Evolutionary conservation across 2,113 vertebrate genomes (phyloP), one percentile per base, ranked within the genome.

Genomic region (Grammomys dolichurus): DNA sequence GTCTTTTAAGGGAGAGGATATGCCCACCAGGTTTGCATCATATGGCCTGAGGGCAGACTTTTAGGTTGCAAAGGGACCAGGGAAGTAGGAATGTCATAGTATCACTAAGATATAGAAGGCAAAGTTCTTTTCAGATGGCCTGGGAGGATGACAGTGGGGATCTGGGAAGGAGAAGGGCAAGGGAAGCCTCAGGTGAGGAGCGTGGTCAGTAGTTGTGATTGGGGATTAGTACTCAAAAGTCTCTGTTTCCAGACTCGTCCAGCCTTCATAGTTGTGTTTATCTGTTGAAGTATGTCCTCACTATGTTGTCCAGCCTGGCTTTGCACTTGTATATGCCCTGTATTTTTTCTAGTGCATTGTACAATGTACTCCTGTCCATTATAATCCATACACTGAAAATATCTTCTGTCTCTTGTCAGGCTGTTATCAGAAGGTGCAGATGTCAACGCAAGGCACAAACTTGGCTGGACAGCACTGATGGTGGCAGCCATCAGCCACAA

Each of bases 391-490:
- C 33, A 58, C 80, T 98, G 36, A 98, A 4, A 13, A 0, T 7
- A 22, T 89, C 82, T 46, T 97, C 58, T 91, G 58, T 97, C 7
- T 94, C 9, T 36, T n/a, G 85, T 33, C 97, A 99, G 99, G 98
- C 93, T 99, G 58, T 84, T 99, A 93, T 96, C 97, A 6, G 99
- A 99, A 84, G 99, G 99, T 0, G 93, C 98, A 1, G 98, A 99
- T 51, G 99, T 99, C 76, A 99, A 99, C 3, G 90, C 98, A 3
- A 99, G 99, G n/a, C 99, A 99, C 98, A 99, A 65, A 69, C 99
- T 99, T 4, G 99, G 99, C 60, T 99, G 99, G 99, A 99, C 99
- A 0, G 97, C 99, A 13, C 98, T 99, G 54, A 99, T 99, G 99
- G 99, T 99, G 95, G 99, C 99, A 6, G 99, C 99, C 4, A 99